A percentile compares a stretch with the other conserved stretches of the same genome.
Conservation (phyloP, 2,797 vertebrate genomes). For the Falco berigora region DNA sequence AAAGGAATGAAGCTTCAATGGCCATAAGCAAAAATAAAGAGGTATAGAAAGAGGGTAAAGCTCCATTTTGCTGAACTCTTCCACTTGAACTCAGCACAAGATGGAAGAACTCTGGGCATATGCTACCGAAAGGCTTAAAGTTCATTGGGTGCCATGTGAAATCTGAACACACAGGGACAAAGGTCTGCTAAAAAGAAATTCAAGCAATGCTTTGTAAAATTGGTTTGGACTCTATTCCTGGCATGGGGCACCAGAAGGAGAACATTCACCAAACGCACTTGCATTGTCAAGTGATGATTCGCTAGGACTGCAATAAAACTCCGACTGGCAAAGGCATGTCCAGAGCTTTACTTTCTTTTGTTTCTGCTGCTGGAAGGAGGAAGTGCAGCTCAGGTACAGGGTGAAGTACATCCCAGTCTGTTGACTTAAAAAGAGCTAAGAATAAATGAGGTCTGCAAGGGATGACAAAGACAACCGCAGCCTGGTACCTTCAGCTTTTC, state of each 20-base stretch:
- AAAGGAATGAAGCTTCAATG: neutral
- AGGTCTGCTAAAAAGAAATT: neutral
- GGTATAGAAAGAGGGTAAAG: neutral
- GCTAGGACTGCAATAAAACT: neutral
- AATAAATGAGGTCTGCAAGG: neutral
- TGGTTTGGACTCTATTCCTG: neutral
- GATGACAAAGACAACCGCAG: accelerated
- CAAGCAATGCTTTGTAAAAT: slow-evolving; percentile 9
- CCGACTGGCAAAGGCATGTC: neutral
- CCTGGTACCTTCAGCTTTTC: neutral
- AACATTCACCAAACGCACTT: neutral
- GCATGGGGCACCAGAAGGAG: neutral
- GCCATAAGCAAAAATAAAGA: neutral
- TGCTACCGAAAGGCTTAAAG: neutral
- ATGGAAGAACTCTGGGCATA: neutral
- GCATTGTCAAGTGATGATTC: neutral
- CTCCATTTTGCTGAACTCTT: neutral
- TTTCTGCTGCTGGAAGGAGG: neutral
- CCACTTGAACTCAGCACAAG: neutral
- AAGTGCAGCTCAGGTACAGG: neutral
- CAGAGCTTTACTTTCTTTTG: neutral
- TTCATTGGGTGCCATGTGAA: neutral
- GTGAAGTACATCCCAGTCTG: neutral
- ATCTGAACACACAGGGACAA: neutral
- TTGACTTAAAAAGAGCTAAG: neutral